Evolutionary conservation across 2,113 vertebrate species (phyloP).

Genomic region (Trogon melanurus): DNA sequence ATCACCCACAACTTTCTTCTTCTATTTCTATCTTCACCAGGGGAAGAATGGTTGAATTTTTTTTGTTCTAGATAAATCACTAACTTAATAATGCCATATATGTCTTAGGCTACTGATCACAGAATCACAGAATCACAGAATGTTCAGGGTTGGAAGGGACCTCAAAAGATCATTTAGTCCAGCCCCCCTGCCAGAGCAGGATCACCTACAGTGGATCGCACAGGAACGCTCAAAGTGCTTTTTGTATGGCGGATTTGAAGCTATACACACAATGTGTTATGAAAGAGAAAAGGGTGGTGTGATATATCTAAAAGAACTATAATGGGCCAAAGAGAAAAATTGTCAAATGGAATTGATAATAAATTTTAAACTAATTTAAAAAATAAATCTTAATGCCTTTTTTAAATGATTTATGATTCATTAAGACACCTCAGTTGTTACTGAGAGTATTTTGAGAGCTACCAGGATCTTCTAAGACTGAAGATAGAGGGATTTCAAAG

Average conservation of each 20-base stretch:
- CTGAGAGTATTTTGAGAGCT: background rate
- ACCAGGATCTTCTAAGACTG: background rate
- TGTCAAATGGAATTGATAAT: background rate
- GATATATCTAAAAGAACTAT: background rate
- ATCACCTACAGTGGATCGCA: no score
- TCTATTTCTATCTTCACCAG: background rate
- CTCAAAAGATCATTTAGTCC: no score
- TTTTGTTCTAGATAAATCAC: background rate
- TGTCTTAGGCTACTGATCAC: background rate
- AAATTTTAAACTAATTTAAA: background rate
- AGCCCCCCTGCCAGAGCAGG: no score
- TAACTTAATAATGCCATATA: background rate
- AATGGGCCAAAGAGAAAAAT: background rate
- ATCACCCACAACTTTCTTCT: background rate
- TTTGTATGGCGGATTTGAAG: background rate
- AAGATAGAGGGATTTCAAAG: background rate
- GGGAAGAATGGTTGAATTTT: background rate
- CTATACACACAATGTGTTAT: background rate
- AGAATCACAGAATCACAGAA: no score
- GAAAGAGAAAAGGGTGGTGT: background rate
- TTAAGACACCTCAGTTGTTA: background rate
- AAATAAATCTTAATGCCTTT: background rate
- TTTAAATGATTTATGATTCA: background rate
- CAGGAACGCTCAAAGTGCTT: background rate
- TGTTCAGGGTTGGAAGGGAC: no score